Base-by-base conservation (phyloP, 2,888 invertebrate species). In the Drosophila anomalata region DNA sequence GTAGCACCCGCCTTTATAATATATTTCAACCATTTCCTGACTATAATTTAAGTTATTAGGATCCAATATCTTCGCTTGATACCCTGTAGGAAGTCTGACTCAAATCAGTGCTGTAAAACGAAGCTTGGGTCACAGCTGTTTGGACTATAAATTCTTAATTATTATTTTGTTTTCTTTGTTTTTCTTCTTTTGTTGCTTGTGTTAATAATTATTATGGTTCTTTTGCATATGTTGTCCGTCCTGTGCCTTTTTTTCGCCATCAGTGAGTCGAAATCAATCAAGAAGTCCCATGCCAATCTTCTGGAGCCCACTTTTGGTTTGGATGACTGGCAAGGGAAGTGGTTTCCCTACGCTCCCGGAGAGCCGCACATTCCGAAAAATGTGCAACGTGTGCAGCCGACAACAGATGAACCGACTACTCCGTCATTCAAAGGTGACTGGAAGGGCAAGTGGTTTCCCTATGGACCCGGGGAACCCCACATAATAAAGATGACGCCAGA, bases 271-370 rank as follows among this genome's bases (percentile, higher is more conserved):
- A 88, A 85, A 69, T 76, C 75, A 4, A 80, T 87, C 6, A 85
- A 86, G 24, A 86, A 89, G n/a, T 60, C 81, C 4, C 92, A 92
- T 90, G 78, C 78, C 5, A 92, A 29, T 63, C 74, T 55, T 57
- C 75, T 62, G 29, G 54, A 52, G 12, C 55, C 76, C 11, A 55
- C 24, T 4, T 29, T 39, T 17, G 46, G 33, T 2, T n/a, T n/a
- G 14, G 55, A 71, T 7, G 33, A 52, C 0, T 88, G 76, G 78
- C 63, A 74, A 33, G 78, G 78, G 0, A 74, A 73, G 44, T 81
- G 76, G 77, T 87, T 78, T 56, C 88, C 88, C 5, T 61, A 73
- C 36, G 56, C 61, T 6, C 78, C 83, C 22, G 75, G 61, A 9
- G 62, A 62, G 22, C 44, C 66, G 2, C 51, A 50, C 5, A 7